A percentile compares a stretch with the other conserved stretches of the same genome.
phyloP scores from a whole-genome alignment of 2,797 vertebrate genomes.

The Centropyge bicolor region DNA sequence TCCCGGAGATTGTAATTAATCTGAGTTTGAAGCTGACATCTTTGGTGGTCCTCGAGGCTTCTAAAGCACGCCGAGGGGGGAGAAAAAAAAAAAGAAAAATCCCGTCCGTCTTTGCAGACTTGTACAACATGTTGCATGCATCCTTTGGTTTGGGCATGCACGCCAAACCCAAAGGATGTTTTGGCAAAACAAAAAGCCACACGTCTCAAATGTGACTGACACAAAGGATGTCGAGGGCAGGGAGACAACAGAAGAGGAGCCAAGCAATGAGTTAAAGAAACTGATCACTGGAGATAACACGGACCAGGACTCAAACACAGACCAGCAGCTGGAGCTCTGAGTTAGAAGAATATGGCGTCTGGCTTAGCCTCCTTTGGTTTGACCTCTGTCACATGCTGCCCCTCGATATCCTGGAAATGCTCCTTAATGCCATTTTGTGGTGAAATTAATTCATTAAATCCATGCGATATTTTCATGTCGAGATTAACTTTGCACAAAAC shows the following conservation, averaged over 20 bases:
- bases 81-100: constrained; percentile 14
- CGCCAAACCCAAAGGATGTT: constrained; percentile 73
- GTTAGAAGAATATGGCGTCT: constrained; percentile 8
- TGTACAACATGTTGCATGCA: constrained; percentile 75
- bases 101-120: constrained; percentile 59
- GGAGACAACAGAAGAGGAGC: constrained; percentile 40
- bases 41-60: constrained; percentile 77
- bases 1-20: constrained; percentile 70
- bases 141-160: constrained; percentile 59
- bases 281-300: constrained; percentile 12
- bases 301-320: neutral
- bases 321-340: neutral
- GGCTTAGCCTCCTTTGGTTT: constrained; percentile 18
- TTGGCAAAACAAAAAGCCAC: constrained; percentile 72
- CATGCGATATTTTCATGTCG: neutral
- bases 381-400: constrained; percentile 12
- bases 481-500: neutral
- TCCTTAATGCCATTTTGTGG: neutral
- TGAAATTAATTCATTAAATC: constrained; percentile 8
- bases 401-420: constrained; percentile 15
- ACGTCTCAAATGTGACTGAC: constrained; percentile 57
- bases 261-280: constrained; percentile 13
- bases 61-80: constrained; percentile 27
- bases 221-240: constrained; percentile 14
- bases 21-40: constrained; percentile 66